These are phyloP conservation scores for Onychostruthus taczanowskii DNA, from an alignment of 2,113 vertebrate genomes.

Conservation along the genomic window DNA sequence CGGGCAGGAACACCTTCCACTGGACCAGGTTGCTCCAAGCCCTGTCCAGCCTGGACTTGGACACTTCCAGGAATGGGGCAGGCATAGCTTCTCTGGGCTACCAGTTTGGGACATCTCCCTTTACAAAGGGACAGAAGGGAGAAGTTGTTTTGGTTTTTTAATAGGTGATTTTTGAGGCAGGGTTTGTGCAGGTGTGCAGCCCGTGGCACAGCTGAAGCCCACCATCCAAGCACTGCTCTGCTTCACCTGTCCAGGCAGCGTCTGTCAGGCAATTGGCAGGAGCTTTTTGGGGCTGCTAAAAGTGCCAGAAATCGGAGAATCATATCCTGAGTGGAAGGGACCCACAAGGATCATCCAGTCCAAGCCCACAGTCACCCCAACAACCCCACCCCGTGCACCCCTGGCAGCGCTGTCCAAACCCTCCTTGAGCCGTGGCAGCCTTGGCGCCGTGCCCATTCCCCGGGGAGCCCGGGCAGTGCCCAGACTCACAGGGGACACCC, in stretches of 20 bases:
- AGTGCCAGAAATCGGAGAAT: neutral
- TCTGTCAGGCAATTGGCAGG: neutral
- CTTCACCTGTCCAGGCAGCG: accelerated
- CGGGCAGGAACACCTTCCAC: neutral
- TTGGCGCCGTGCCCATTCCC: accelerated
- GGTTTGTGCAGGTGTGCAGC: neutral
- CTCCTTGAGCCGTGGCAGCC: accelerated
- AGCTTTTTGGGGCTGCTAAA: neutral
- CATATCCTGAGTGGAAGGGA: neutral
- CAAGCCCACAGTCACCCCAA: neutral
- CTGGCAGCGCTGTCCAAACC: accelerated
- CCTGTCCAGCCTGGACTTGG: neutral
- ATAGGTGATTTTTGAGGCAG: neutral
- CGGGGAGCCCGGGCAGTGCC: neutral
- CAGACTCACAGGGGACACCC: neutral
- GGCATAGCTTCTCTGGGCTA: neutral
- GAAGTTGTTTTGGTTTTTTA: neutral
- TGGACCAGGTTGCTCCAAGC: neutral
- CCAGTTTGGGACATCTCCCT: neutral
- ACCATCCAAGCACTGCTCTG: neutral
- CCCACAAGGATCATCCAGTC: too few relatives aligned
- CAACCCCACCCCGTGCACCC: neutral
- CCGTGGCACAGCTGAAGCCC: neutral
- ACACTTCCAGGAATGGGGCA: neutral
- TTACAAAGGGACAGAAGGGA: neutral